These are phyloP conservation scores for Cassiopea xamachana DNA, from an alignment of 30 jellyfish, hydroid and myxozoan genomes.

Conservation along the genomic window DNA sequence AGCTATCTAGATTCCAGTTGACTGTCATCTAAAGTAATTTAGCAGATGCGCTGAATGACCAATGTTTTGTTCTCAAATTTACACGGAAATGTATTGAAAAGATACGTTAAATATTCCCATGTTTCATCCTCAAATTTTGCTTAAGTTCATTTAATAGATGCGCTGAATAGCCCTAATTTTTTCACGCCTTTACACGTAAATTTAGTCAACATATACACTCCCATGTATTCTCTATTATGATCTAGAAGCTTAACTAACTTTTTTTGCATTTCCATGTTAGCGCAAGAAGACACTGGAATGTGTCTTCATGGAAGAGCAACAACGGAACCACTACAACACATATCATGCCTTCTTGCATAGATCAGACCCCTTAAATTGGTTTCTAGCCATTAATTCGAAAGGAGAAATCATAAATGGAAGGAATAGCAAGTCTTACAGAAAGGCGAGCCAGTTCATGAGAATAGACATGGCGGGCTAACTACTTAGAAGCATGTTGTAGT, in stretches of 20 bases:
- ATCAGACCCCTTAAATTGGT: conserved; percentile 31
- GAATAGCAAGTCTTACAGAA: conserved; percentile 9
- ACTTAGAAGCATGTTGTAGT: too few relatives aligned
- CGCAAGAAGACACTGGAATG: conserved; percentile 31
- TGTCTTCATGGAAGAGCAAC: conserved; percentile 44
- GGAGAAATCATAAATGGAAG: conserved; percentile 41
- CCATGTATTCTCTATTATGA: background rate
- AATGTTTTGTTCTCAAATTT: too few relatives aligned
- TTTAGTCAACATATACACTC: too few relatives aligned
- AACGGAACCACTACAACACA: conserved; percentile 25
- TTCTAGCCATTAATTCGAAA: conserved; percentile 26
- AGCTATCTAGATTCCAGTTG: too few relatives aligned
- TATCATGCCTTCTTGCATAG: conserved; percentile 45
- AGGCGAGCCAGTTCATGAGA: conserved; percentile 51
- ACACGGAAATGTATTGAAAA: too few relatives aligned
- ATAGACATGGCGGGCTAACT: background rate
- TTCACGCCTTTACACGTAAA: too few relatives aligned
- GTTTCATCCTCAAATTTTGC: too few relatives aligned
- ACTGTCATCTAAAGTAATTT: too few relatives aligned
- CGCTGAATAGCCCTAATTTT: too few relatives aligned
- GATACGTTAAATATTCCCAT: too few relatives aligned
- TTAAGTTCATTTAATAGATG: too few relatives aligned
- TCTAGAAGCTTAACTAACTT: background rate
- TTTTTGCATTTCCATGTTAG: background rate
- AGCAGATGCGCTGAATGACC: too few relatives aligned